Evolutionary conservation across 2,888 invertebrate species (phyloP).

Genomic region (Macrophya annulata): DNA sequence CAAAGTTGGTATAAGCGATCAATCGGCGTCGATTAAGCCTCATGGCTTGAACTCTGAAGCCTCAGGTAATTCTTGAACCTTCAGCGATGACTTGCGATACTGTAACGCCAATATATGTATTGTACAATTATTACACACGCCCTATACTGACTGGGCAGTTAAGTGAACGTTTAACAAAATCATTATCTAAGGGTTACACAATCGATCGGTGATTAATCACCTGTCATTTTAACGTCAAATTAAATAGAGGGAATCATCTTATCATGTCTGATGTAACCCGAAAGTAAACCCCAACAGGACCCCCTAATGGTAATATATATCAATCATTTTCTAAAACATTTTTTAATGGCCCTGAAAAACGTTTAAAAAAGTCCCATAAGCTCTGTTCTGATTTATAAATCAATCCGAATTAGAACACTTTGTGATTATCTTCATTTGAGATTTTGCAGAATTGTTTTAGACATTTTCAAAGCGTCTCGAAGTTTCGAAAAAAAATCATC

Average conservation of each 20-base stretch:
- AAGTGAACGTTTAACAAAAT: slow-evolving; percentile 75
- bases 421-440: too few species aligned
- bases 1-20: background rate
- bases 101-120: background rate
- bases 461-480: too few species aligned
- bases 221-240: slow-evolving; percentile 48
- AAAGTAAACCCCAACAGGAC: background rate
- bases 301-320: background rate
- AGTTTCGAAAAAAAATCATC: too few species aligned
- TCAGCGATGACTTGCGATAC: slow-evolving; percentile 38
- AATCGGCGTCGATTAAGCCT: slow-evolving; percentile 14
- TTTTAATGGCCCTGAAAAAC: too few species aligned
- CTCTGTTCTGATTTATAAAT: too few species aligned
- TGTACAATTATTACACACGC: background rate
- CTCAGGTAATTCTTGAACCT: background rate
- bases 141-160: slow-evolving; percentile 58
- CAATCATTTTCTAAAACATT: too few species aligned
- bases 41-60: background rate
- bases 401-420: too few species aligned
- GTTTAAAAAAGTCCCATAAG: too few species aligned
- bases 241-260: slow-evolving; percentile 26
- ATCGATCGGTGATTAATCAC: slow-evolving; percentile 76
- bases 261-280: slow-evolving; percentile 35
- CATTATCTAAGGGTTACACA: slow-evolving; percentile 70
- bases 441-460: too few species aligned